Conservation (phyloP, 2,888 invertebrate genomes). For the Eilema depressum region DNA sequence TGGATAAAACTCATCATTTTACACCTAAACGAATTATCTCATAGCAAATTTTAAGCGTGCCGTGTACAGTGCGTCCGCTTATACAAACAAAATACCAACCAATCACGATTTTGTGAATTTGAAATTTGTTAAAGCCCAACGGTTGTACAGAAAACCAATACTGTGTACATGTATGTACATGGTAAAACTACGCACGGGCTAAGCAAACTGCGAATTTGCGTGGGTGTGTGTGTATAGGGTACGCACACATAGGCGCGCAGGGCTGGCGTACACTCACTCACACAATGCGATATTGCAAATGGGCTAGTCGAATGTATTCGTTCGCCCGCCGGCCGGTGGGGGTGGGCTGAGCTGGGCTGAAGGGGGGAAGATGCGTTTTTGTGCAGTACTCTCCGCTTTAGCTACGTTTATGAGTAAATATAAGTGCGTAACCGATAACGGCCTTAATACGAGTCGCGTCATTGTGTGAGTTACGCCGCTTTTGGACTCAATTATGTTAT, state of each 20-base stretch:
- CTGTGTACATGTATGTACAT: conserved; percentile 69
- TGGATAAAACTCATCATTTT: conserved; percentile 80
- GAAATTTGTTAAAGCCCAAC: conserved; percentile 84
- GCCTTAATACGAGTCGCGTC: conserved; percentile 57
- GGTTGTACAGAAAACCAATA: conserved; percentile 85
- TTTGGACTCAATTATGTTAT: conserved; percentile 66
- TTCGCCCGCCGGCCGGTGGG: conserved; percentile 76
- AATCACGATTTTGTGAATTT: conserved; percentile 87
- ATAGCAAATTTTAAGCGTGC: conserved; percentile 73
- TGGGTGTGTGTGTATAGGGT: conserved; percentile 68
- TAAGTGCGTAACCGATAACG: conserved; percentile 83
- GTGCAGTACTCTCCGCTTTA: conserved; percentile 78
- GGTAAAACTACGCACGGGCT: conserved; percentile 83
- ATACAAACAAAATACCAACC: conserved; percentile 84
- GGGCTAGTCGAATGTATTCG: conserved; percentile 86
- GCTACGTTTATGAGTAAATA: conserved; percentile 80
- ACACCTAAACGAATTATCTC: conserved; percentile 81
- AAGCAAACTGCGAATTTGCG: conserved; percentile 72
- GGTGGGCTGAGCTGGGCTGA: conserved; percentile 59
- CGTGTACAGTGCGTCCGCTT: conserved; percentile 71
- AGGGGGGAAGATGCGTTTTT: conserved; percentile 85
- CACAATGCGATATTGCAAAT: conserved; percentile 86
- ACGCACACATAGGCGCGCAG: conserved; percentile 50
- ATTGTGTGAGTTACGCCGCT: conserved; percentile 56
- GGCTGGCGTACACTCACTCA: conserved; percentile 72